phyloP scores from a whole-genome alignment of 2,797 vertebrate genomes.

The Anisognathus igniventris region DNA sequence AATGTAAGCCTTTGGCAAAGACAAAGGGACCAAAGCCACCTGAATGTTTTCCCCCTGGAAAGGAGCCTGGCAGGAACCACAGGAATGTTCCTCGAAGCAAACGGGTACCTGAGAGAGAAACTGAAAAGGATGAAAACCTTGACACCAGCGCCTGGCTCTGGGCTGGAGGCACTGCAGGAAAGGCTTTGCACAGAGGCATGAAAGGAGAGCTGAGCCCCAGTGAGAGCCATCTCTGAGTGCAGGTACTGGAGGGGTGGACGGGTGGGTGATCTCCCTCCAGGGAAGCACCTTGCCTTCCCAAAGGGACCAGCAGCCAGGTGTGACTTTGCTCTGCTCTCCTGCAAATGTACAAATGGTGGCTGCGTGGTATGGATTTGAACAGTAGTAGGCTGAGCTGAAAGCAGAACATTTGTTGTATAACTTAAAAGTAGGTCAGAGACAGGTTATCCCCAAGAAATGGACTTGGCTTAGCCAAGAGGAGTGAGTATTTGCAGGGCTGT shows the following conservation, averaged over 20 bases:
- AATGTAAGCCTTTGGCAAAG: slow-evolving; percentile 30
- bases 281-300: background rate
- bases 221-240: background rate
- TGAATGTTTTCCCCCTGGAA: slow-evolving; percentile 40
- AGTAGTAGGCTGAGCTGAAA: slow-evolving; percentile 29
- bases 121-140: background rate
- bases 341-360: background rate
- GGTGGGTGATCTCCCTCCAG: background rate
- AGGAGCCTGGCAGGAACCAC: slow-evolving; percentile 29
- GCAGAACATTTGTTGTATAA: background rate
- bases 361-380: background rate
- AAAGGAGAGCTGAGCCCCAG: background rate
- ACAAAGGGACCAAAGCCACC: slow-evolving; percentile 40
- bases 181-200: background rate
- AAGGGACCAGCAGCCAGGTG: background rate
- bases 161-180: background rate
- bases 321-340: background rate
- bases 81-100: slow-evolving; percentile 52
- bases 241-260: background rate
- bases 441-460: slow-evolving; percentile 48
- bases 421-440: slow-evolving; percentile 28
- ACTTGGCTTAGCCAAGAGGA: slow-evolving; percentile 4
- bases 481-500: slow-evolving; percentile 3
- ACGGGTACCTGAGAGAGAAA: background rate
- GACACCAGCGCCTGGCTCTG: background rate